Evolutionary conservation across 2,888 invertebrate species (phyloP), one percentile per base, ranked within the genome.

Genomic region (Watsonalla cultraria): DNA sequence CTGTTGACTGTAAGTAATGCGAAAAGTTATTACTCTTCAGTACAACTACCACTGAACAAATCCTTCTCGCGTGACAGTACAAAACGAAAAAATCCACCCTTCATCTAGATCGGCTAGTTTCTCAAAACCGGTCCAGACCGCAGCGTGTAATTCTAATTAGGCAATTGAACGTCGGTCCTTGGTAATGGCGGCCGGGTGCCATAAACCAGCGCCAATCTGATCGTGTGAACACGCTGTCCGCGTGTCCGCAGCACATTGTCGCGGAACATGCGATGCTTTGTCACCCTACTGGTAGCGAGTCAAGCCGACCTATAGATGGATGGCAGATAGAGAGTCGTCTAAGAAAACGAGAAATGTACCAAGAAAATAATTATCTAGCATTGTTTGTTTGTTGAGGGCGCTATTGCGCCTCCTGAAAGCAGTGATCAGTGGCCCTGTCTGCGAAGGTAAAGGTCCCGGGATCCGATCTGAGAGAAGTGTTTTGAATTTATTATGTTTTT

Each of bases 111-210:
- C 59, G 57, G 52, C 14, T 13, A 15, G 65, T 61, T 69, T 64
- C 65, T 68, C 74, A 74, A 69, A 78, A 82, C 83, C 78, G 74
- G 84, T 80, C 75, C 62, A 61, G 68, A 66, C 67, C 64, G 60
- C 72, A 42, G 42, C 80, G 72, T 82, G 85, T 86, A 84, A 82
- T 86, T 88, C 87, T 90, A 90, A 90, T 90, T 89, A 90, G 90
- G 86, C 86, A 86, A 86, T 86, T 80, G 82, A 78, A 78, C 79
- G 78, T 72, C 74, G 72, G 78, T 70, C 74, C 72, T 72, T 76
- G 77, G 86, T 89, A 90, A 89, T 89, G 88, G 84, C 74, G 69
- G 76, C 65, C 73, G 72, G 77, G 75, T 77, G 80, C 86, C 80
- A 84, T 87, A 87, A 86, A 87, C 72, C 79, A 82, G 57, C 69